A percentile compares a stretch with the other conserved stretches of the same genome.
phyloP scores from a whole-genome alignment of 2,113 vertebrate genomes.

The Cyanoramphus novaezelandiae region DNA sequence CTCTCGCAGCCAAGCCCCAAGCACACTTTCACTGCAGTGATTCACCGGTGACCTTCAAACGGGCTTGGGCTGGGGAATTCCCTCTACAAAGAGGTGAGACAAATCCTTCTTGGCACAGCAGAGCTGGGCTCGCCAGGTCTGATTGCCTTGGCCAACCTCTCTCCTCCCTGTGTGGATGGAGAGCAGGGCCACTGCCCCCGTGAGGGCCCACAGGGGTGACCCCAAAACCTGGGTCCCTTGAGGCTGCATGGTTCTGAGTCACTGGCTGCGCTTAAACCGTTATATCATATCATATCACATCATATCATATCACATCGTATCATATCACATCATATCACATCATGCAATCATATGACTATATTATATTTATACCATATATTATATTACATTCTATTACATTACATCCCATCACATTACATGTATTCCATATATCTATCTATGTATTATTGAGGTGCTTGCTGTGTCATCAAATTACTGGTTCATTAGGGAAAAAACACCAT shows the following conservation, averaged over 20 bases:
- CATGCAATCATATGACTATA: too few relatives aligned
- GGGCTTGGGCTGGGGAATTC: neutral
- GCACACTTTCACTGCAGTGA: neutral
- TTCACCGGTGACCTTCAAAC: neutral
- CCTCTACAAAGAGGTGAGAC: neutral
- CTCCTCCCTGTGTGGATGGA: accelerated
- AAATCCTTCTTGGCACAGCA: neutral
- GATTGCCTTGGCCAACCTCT: neutral
- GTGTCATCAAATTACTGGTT: neutral
- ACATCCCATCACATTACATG: neutral
- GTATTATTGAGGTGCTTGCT: neutral
- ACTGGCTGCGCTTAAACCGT: neutral
- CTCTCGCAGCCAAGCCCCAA: neutral
- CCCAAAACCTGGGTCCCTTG: neutral
- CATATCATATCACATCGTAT: too few relatives aligned
- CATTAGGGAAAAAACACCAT: neutral
- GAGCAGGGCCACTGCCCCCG: neutral
- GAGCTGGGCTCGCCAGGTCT: neutral
- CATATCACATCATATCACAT: too few relatives aligned
- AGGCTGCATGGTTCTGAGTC: neutral
- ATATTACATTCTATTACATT: neutral
- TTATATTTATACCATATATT: neutral
- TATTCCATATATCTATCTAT: neutral
- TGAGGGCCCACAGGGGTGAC: neutral
- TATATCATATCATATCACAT: neutral